These are phyloP conservation scores for Drosophila asahinai DNA, from an alignment of 1,140 invertebrate species.

Conservation along the genomic window DNA sequence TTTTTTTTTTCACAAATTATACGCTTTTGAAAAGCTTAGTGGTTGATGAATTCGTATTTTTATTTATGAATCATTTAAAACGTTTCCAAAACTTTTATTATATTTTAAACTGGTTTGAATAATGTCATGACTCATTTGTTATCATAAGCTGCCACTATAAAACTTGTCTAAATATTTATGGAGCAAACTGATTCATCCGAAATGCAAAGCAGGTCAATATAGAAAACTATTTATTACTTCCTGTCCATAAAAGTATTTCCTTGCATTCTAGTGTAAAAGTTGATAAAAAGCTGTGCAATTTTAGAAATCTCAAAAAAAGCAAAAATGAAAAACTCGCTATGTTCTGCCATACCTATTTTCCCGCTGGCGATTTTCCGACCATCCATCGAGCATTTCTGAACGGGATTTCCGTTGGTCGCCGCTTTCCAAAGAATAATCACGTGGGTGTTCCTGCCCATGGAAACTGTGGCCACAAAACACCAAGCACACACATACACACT, in stretches of 20 bases:
- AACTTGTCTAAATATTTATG: conserved; percentile 13
- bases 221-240: conserved; percentile 18
- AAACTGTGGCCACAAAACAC: conserved; percentile 25
- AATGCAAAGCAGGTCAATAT: conserved; percentile 24
- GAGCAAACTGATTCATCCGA: conserved; percentile 16
- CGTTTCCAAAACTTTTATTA: too few relatives aligned
- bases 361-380: conserved; percentile 43
- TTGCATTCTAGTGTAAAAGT: conserved; percentile 18
- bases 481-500: background rate
- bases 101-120: background rate
- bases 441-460: conserved; percentile 18
- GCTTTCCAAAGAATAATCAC: conserved; percentile 32
- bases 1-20: too few relatives aligned
- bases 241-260: conserved; percentile 1
- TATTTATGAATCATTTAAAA: background rate
- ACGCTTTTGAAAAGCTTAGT: background rate
- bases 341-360: conserved; percentile 39
- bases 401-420: conserved; percentile 24
- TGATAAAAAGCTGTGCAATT: background rate
- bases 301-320: background rate
- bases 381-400: conserved; percentile 9
- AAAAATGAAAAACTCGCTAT: background rate
- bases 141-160: background rate
- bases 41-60: background rate
- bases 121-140: conserved; percentile 21